phyloP scores from a whole-genome alignment of 2,797 vertebrate genomes.

The Nannoperca obscura region DNA sequence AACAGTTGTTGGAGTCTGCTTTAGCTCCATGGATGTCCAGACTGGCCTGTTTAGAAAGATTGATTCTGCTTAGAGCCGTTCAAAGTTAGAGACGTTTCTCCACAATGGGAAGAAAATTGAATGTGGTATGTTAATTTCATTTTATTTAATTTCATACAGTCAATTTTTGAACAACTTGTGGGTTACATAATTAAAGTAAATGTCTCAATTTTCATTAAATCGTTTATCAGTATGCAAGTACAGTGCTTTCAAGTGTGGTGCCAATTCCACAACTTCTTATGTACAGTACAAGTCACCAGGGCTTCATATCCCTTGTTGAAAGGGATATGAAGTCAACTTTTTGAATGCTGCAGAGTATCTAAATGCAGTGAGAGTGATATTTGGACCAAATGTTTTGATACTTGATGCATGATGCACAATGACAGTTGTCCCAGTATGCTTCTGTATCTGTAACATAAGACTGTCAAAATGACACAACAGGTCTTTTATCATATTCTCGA shows the following conservation, averaged over 20 bases:
- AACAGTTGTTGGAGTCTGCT: conserved; percentile 71
- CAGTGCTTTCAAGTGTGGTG: conserved; percentile 10
- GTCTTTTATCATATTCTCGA: conserved; percentile 60
- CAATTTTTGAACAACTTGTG: conserved; percentile 45
- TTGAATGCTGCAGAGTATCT: conserved; percentile 24
- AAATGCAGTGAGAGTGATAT: conserved; percentile 28
- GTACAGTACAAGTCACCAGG: conserved; percentile 21
- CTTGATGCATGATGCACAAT: conserved; percentile 42
- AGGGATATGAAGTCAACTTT: conserved; percentile 31
- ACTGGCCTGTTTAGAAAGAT: conserved; percentile 81
- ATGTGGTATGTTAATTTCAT: conserved; percentile 16
- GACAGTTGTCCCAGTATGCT: conserved; percentile 79
- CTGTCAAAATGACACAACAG: conserved; percentile 54
- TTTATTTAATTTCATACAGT: conserved; percentile 65
- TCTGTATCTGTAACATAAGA: conserved; percentile 39
- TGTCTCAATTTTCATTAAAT: conserved; percentile 42
- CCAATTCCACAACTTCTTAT: conserved; percentile 19
- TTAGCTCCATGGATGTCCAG: conserved; percentile 80
- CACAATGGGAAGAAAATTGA: conserved; percentile 49
- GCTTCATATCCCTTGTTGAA: conserved; percentile 25
- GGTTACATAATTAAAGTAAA: conserved; percentile 32
- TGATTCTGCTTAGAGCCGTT: conserved; percentile 68
- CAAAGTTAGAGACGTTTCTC: conserved; percentile 36
- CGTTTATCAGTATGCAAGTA: conserved; percentile 32
- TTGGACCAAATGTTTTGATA: conserved; percentile 22